These are phyloP conservation scores for Panthera tigris DNA, from an alignment of 2,113 vertebrate genomes.

Conservation along the genomic window DNA sequence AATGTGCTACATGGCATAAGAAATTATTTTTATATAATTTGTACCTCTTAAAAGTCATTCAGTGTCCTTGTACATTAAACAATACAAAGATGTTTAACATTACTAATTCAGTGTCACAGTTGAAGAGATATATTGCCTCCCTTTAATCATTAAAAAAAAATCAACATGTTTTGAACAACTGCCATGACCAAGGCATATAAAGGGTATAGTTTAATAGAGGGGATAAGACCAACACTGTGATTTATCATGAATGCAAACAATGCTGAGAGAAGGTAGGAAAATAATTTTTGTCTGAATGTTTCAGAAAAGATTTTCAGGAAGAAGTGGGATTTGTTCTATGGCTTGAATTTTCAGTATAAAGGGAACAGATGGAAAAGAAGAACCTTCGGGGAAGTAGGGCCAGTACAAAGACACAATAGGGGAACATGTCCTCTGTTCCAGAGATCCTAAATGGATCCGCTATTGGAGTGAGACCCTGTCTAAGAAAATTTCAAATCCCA, in stretches of 20 bases:
- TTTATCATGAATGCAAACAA: neutral
- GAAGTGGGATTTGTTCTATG: neutral
- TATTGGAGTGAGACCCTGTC: neutral
- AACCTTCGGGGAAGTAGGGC: neutral
- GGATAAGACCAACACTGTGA: neutral
- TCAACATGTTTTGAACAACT: neutral
- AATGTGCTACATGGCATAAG: slow-evolving; percentile 20
- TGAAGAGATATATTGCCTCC: neutral
- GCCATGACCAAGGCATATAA: neutral
- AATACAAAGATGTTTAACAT: slow-evolving; percentile 22
- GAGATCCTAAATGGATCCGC: neutral
- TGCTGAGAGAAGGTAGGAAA: neutral
- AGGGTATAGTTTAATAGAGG: neutral
- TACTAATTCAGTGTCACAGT: slow-evolving; percentile 4
- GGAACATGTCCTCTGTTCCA: neutral
- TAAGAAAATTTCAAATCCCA: neutral
- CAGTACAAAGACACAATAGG: neutral
- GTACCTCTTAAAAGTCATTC: slow-evolving; percentile 40
- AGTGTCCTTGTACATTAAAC: slow-evolving; percentile 3
- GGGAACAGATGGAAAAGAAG: neutral
- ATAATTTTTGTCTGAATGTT: neutral
- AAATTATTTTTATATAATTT: slow-evolving; percentile 58
- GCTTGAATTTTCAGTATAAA: neutral
- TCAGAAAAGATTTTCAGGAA: neutral
- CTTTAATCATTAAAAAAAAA: neutral